Conservation (phyloP, 2,888 invertebrate species). For the Caenorhabditis sp. region DNA sequence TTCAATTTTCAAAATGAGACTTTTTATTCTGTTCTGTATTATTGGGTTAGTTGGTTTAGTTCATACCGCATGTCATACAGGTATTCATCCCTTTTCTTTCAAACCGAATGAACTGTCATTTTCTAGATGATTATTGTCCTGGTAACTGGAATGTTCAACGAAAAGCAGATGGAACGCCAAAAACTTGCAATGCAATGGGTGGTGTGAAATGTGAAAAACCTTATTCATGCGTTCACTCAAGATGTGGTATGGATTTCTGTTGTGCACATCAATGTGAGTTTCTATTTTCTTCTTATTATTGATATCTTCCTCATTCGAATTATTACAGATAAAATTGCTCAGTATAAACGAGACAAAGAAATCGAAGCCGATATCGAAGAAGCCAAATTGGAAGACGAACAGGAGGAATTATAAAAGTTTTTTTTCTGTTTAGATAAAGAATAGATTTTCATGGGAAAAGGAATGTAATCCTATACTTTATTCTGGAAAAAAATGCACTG, state of each 20-base stretch:
- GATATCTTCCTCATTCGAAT: no score
- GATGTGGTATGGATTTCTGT: slow-evolving; percentile 64
- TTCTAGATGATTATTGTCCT: slow-evolving; percentile 63
- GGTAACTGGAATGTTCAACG: slow-evolving; percentile 58
- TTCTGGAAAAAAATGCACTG: neutral
- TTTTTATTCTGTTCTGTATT: slow-evolving; percentile 9
- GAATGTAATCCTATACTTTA: neutral
- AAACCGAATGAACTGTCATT: neutral
- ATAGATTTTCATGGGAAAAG: neutral
- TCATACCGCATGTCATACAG: slow-evolving; percentile 29
- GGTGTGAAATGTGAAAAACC: slow-evolving; percentile 61
- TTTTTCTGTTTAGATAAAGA: neutral
- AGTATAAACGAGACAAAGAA: slow-evolving; percentile 34
- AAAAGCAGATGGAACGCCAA: slow-evolving; percentile 53
- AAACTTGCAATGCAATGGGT: slow-evolving; percentile 60
- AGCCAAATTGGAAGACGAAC: slow-evolving; percentile 25
- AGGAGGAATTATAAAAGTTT: slow-evolving; percentile 20
- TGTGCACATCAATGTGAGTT: slow-evolving; percentile 60
- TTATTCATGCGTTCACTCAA: slow-evolving; percentile 61
- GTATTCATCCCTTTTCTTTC: no score
- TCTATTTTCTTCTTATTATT: neutral
- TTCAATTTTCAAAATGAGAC: neutral
- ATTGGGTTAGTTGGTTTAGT: slow-evolving; percentile 2
- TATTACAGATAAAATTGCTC: slow-evolving; percentile 32
- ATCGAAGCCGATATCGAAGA: slow-evolving; percentile 39